Evolutionary conservation across 2,888 invertebrate species (phyloP), one percentile per base, ranked within the genome.

Genomic region (Tachystola acroxantha): DNA sequence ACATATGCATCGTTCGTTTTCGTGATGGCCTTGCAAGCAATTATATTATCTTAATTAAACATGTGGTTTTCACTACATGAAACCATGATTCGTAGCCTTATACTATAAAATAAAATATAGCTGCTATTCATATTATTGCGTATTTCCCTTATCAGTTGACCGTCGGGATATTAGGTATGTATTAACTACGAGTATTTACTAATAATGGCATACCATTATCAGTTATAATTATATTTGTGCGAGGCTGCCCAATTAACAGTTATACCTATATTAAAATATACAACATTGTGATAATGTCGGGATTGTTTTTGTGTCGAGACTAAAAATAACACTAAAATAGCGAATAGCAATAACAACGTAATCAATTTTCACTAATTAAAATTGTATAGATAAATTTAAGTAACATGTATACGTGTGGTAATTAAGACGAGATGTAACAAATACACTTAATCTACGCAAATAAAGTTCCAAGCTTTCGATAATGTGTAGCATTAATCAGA

Each of bases 281-380:
- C 16, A 16, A 16, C 16, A 16, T 16, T 4, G 5, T 27, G 27
- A 27, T 27, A 27, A 27, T 1, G 11, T 27, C 7, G 6, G 11
- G n/a, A 16, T 16, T 30, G 29, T 30, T 30, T 14, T 16, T 30
- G 16, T 30, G 29, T 6, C 11, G 27, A 27, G 4, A 27, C 29
- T 30, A 30, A 16, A 30, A 30, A 30, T 30, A 30, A 30, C 9
- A 12, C 13, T 27, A 10, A 27, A 32, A 19, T 9, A 30, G 2
- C 29, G 16, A 10, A 10, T 11, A 11, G 7, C 35, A 36, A 28
- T 28, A 37, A 37, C 37, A 37, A 32, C 13, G 7, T 28, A 25
- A 37, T 37, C 27, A 32, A 6, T 32, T 32, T 32, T 13, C 12
- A 12, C 22, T 27, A 37, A 37, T 37, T 37, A 37, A 36, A 13